Percentiles rank a stretch among this genome's conserved stretches.
Conservation (phyloP, 2,113 vertebrate species). For the Vulpes vulpes region DNA sequence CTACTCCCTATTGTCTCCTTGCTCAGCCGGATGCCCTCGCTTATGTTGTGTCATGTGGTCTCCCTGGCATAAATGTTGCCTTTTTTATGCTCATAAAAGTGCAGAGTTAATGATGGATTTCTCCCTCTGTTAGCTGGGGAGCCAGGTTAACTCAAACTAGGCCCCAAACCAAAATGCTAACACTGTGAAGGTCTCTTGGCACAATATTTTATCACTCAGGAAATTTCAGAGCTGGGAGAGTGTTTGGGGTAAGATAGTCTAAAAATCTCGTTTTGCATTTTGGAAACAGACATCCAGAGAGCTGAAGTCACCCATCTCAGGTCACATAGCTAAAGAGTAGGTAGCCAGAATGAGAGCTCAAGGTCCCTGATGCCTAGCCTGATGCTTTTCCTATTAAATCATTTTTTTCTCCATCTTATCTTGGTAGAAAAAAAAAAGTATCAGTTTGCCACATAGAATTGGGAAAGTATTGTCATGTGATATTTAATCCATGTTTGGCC, state of each 20-base stretch:
- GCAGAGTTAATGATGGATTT: neutral
- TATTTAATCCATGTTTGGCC: constrained; percentile 27
- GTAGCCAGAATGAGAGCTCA: neutral
- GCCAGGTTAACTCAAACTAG: neutral
- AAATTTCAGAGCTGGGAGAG: neutral
- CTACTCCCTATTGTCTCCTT: neutral
- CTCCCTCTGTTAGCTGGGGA: neutral
- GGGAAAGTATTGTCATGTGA: constrained; percentile 55
- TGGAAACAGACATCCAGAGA: constrained; percentile 17
- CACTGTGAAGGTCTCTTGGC: neutral
- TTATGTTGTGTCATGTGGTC: neutral
- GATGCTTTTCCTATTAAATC: neutral
- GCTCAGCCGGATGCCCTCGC: neutral
- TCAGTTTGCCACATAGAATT: constrained; percentile 47
- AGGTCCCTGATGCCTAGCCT: neutral
- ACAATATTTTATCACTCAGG: neutral
- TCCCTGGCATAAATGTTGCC: neutral
- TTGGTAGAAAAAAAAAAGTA: constrained; percentile 56
- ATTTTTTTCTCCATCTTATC: neutral
- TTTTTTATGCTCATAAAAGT: neutral
- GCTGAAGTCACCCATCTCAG: neutral
- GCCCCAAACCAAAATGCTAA: neutral
- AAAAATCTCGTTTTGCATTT: neutral
- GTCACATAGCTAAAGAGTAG: neutral
- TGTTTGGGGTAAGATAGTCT: neutral